A percentile compares a stretch with the other conserved stretches of the same genome.
These are phyloP conservation scores for Macrosoma leucophasiata DNA, from an alignment of 2,888 invertebrate genomes.

Conservation along the genomic window DNA sequence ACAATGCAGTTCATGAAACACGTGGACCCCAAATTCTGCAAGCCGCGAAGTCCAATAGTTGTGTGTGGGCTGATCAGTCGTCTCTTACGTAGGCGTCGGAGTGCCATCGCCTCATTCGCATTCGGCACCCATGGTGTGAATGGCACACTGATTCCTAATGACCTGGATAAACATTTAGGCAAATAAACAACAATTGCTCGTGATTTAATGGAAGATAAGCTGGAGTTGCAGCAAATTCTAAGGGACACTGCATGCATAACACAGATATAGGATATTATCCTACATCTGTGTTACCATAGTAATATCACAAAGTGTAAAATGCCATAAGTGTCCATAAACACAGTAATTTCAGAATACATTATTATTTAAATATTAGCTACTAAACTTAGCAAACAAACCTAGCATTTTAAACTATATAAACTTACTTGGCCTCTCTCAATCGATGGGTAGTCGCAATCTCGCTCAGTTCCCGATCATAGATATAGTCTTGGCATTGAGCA, in stretches of 20 bases:
- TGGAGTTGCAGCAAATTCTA: too few relatives aligned
- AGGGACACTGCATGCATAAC: too few relatives aligned
- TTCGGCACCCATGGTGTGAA: constrained; percentile 88
- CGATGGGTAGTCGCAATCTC: constrained; percentile 73
- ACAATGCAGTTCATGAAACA: constrained; percentile 99
- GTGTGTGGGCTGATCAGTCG: constrained; percentile 87
- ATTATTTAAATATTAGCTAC: too few relatives aligned
- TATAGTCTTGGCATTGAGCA: constrained; percentile 92
- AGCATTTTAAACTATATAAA: too few relatives aligned
- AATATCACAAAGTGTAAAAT: too few relatives aligned
- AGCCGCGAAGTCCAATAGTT: constrained; percentile 92
- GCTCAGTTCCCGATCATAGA: constrained; percentile 86
- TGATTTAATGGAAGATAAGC: background rate
- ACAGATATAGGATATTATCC: too few relatives aligned
- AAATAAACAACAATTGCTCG: background rate
- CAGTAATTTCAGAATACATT: too few relatives aligned
- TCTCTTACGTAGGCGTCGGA: constrained; percentile 84
- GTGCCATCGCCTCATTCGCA: constrained; percentile 83
- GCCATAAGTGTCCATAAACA: too few relatives aligned
- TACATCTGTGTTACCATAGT: too few relatives aligned
- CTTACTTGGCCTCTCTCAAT: constrained; percentile 74
- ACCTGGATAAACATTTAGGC: constrained; percentile 41
- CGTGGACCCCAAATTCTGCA: constrained; percentile 97
- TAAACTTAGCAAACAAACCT: too few relatives aligned
- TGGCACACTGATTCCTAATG: constrained; percentile 76